Evolutionary conservation across 2,113 vertebrate genomes (phyloP), one percentile per base, ranked within the genome.

Genomic region (Scatophagus argus): DNA sequence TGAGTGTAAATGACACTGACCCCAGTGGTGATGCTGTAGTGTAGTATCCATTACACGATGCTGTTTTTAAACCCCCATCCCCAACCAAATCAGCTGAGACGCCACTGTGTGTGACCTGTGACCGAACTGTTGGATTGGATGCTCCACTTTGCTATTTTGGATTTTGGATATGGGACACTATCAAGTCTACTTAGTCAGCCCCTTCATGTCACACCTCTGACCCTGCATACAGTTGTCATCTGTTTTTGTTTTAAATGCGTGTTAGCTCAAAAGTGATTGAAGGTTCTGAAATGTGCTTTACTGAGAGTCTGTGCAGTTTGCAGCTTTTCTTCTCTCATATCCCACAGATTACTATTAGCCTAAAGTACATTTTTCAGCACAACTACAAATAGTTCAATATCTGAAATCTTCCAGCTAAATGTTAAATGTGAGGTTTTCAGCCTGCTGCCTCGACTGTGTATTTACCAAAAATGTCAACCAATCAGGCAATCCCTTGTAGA

Each of bases 11-110:
- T 72, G 76, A 80, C 59, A 70, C 59, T 73, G 49, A 72, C 44
- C 61, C 13, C 19, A 29, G 58, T 11, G 44, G 65, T 8, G n/a
- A 70, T 69, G 54, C 59, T 12, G 14, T n/a, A 34, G 55, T 31
- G n/a, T 16, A 21, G 68, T 84, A 79, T 88, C 80, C 19, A 14
- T 88, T 87, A 83, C 82, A 1, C 80, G 55, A 67, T 55, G 43
- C 83, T 87, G 56, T 83, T 86, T 84, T 90, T 87, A 84, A 72
- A 25, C 43, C 3, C n/a, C 80, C 82, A n/a, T n/a, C n/a, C n/a
- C n/a, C n/a, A n/a, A n/a, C n/a, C 80, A 56, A 83, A 75, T 80
- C 84, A 82, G 81, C 67, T 9, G 43, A 80, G 55, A 64, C 29
- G 8, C 49, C 55, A 39, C 77, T 51, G 2, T 67, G 21, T 76